Evolutionary conservation across 2,797 vertebrate genomes (phyloP), one percentile per base, ranked within the genome.

Genomic region (Protonibea diacanthus): DNA sequence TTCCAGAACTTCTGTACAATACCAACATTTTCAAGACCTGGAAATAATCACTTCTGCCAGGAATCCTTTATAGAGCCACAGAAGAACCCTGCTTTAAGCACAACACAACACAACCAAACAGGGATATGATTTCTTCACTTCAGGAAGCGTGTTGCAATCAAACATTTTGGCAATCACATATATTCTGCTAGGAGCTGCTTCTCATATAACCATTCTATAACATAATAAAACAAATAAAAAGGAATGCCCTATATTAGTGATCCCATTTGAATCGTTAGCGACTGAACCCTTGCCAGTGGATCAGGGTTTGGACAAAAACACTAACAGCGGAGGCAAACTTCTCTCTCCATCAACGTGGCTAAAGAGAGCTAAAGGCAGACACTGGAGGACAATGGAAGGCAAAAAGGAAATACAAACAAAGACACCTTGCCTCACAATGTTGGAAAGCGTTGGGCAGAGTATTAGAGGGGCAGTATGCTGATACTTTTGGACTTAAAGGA

Each of bases 1-100:
- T 62, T 71, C 47, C 74, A 84, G 73, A 85, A 76, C 55, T 38
- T 88, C 70, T 87, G 85, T 81, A 88, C 82, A 86, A 86, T 83
- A 82, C 72, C 74, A 82, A 86, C 72, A 80, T 78, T 64, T 76
- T 69, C 47, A 77, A 73, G 74, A 80, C 72, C 69, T 51, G 61
- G 51, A 76, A 21, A 53, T 14, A n/a, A 79, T 62, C 38, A 45
- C 25, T 6, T 56, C 9, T 8, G 23, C 62, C 53, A 53, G 51
- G 47, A 70, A 71, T 63, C 69, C 29, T 74, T 51, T 68, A 65
- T 12, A 62, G 57, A 75, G 79, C 65, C 67, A 67, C 74, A 81
- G 65, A 67, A 40, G 65, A 89, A 86, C 72, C 72, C 79, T 73
- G 82, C 62, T 71, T 65, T 21, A 71, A 83, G 78, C 76, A 89